These are phyloP conservation scores for Epinephelus awoara DNA, from an alignment of 2,797 vertebrate species.

Conservation along the genomic window DNA sequence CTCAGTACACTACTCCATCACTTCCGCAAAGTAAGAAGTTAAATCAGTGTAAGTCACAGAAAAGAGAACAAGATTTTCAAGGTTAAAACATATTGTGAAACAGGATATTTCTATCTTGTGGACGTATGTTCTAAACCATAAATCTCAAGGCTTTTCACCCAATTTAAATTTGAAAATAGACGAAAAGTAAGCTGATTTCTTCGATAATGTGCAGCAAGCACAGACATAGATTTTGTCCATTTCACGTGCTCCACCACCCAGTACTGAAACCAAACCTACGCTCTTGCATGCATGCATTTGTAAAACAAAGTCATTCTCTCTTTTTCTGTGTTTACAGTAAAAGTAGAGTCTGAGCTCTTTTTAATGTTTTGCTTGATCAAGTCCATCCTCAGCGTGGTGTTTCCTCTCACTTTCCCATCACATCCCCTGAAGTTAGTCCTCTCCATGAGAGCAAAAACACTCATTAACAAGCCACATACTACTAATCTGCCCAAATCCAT, in stretches of 20 bases:
- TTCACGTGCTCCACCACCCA: no score
- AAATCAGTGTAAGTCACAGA: background rate
- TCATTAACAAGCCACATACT: background rate
- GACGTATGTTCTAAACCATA: background rate
- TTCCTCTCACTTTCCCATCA: background rate
- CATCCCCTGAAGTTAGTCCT: background rate
- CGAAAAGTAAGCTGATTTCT: background rate
- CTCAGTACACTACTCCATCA: no score
- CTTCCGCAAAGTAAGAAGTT: background rate
- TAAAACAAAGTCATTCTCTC: background rate
- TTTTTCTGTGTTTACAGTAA: background rate
- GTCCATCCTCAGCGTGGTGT: background rate
- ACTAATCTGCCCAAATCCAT: constrained; percentile 3
- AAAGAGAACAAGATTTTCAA: background rate
- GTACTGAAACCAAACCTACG: no score
- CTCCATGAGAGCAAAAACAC: background rate
- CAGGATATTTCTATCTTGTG: background rate
- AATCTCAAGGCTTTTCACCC: background rate
- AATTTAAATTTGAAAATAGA: background rate
- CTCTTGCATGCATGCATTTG: no score
- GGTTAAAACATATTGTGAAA: background rate
- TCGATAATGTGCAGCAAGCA: background rate
- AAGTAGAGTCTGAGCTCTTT: background rate
- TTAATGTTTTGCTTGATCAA: background rate
- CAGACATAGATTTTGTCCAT: no score